Evolutionary conservation across 2,888 invertebrate genomes (phyloP).

Genomic region (Nemurella pictetii): DNA sequence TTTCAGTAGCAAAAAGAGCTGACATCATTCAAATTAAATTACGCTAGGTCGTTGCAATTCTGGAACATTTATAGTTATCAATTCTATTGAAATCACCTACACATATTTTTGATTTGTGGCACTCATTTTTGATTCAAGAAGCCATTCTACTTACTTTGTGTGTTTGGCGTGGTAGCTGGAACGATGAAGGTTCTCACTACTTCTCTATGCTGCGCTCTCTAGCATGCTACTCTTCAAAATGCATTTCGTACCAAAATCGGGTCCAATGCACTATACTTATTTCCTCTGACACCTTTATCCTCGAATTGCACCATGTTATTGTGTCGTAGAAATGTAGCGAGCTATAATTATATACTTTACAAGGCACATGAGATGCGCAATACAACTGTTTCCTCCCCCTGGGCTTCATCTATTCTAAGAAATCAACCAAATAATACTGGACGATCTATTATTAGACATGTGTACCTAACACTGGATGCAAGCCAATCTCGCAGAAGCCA

Average conservation of each 20-base stretch:
- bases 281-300: not conserved
- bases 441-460: slow-evolving; percentile 27
- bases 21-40: too few relatives aligned
- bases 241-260: not conserved
- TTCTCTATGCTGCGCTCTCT: not conserved
- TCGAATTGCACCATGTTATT: not conserved
- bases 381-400: slow-evolving; percentile 24
- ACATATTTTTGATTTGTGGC: too few relatives aligned
- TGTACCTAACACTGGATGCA: not conserved
- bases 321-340: not conserved
- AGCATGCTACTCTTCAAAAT: not conserved
- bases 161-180: not conserved
- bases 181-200: not conserved
- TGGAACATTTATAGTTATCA: too few relatives aligned
- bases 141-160: not conserved
- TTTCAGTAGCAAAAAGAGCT: too few relatives aligned
- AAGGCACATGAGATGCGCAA: not conserved
- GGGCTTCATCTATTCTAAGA: slow-evolving; percentile 35
- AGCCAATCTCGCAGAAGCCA: slow-evolving; percentile 11
- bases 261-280: not conserved
- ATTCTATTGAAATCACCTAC: too few relatives aligned
- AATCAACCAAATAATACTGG: slow-evolving; percentile 34
- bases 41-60: too few relatives aligned
- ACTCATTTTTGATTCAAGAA: too few relatives aligned
- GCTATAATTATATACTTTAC: not conserved